Percentiles rank a stretch among this genome's conserved stretches.
Evolutionary conservation across 2,888 invertebrate species (phyloP).

Genomic region (Meta bourneti): DNA sequence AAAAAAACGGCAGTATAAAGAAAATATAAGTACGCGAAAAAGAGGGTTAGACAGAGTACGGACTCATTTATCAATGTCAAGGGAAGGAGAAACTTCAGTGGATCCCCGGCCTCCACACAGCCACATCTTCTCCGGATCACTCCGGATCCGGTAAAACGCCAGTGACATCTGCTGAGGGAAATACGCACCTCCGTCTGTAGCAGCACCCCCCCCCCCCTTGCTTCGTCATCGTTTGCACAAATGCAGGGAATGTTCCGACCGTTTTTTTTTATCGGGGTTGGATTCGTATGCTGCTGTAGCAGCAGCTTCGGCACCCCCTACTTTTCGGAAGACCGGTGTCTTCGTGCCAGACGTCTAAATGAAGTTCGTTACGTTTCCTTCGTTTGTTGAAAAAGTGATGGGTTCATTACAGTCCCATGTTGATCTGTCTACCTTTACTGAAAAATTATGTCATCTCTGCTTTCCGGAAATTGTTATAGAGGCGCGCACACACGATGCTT

Average conservation of each 20-base stretch:
- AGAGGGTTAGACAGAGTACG: constrained; percentile 67
- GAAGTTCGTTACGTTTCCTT: constrained; percentile 6
- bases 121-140: constrained; percentile 61
- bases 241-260: constrained; percentile 34
- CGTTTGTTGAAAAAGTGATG: background rate
- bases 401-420: too few relatives aligned
- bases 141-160: constrained; percentile 68
- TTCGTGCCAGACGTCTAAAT: constrained; percentile 28
- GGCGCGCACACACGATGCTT: too few relatives aligned
- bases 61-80: constrained; percentile 76
- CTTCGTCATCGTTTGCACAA: constrained; percentile 72
- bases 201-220: constrained; percentile 17
- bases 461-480: too few relatives aligned
- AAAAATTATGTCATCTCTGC: too few relatives aligned
- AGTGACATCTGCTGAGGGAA: constrained; percentile 75
- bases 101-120: constrained; percentile 33
- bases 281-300: constrained; percentile 8
- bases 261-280: constrained; percentile 13
- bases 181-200: constrained; percentile 51
- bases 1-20: constrained; percentile 42
- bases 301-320: background rate
- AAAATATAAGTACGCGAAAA: constrained; percentile 73
- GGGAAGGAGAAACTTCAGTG: constrained; percentile 67
- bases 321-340: background rate
- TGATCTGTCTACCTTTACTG: too few relatives aligned